These are phyloP conservation scores for Chironomus striatipennis DNA, from an alignment of 1,140 invertebrate genomes.

Conservation along the genomic window DNA sequence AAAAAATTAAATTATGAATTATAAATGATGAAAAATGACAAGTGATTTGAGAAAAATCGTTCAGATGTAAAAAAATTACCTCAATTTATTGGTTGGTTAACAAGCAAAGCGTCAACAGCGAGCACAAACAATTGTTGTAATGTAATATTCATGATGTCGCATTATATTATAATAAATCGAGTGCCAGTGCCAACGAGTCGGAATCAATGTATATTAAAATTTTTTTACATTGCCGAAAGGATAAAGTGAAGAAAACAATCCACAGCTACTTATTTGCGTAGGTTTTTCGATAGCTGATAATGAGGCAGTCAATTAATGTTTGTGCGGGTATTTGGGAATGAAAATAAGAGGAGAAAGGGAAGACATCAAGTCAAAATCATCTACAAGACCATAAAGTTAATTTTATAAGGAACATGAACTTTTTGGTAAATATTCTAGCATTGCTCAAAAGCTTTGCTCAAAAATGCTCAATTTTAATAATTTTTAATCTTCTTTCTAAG, in stretches of 20 bases:
- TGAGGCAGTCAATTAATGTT: neutral
- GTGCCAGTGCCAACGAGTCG: too few species aligned
- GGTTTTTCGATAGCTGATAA: neutral
- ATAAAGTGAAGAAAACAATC: neutral
- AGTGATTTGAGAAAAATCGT: neutral
- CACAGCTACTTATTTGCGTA: neutral
- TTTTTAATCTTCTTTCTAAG: too few species aligned
- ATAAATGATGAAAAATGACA: neutral
- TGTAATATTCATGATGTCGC: neutral
- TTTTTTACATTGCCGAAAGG: neutral
- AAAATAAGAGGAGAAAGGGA: too few species aligned
- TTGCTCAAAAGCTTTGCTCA: too few species aligned
- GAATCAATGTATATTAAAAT: neutral
- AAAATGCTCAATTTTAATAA: too few species aligned
- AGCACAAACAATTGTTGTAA: neutral
- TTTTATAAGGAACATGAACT: too few species aligned
- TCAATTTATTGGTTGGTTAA: conserved; percentile 1
- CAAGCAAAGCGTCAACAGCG: neutral
- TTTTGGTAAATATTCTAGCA: too few species aligned
- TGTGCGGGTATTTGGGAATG: neutral
- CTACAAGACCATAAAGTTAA: neutral
- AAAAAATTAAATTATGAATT: neutral
- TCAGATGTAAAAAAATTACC: neutral
- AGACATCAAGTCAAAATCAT: neutral
- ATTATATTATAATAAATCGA: neutral